phyloP scores from a whole-genome alignment of 92 coral and sea anemone genomes.

The Palythoa heliodiscus region DNA sequence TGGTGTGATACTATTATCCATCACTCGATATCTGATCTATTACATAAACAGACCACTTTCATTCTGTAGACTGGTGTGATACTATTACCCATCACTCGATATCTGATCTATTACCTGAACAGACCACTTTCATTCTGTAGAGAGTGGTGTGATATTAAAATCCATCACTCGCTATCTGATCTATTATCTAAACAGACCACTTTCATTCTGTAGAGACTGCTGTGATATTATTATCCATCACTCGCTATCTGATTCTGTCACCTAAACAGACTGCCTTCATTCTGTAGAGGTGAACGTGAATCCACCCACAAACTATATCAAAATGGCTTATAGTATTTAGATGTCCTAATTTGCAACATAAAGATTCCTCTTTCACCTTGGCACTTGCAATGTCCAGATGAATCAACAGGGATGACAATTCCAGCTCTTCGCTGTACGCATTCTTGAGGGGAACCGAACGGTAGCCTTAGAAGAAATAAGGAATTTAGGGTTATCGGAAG shows the following conservation, averaged over 20 bases:
- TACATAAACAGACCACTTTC: too few species aligned
- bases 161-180: neutral
- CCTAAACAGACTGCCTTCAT: too few species aligned
- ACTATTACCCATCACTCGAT: too few species aligned
- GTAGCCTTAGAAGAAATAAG: constrained; percentile 63
- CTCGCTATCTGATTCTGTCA: neutral
- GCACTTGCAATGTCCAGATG: constrained; percentile 91
- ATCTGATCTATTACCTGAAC: too few species aligned
- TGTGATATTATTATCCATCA: neutral
- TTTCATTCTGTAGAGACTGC: too few species aligned
- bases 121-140: too few species aligned
- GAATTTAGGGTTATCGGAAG: too few species aligned
- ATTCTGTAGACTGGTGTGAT: too few species aligned
- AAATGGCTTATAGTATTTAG: neutral
- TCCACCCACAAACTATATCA: neutral
- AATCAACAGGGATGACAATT: constrained; percentile 79
- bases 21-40: too few species aligned
- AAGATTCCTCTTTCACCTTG: constrained; percentile 61
- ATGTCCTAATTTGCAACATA: neutral
- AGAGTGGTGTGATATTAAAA: too few species aligned
- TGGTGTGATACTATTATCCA: too few species aligned
- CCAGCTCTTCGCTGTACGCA: constrained; percentile 89
- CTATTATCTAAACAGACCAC: too few species aligned
- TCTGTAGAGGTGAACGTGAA: neutral
- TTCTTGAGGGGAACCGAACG: constrained; percentile 96